Evolutionary conservation across 2,888 invertebrate species (phyloP).

Genomic region (Gastrophysa polygoni): DNA sequence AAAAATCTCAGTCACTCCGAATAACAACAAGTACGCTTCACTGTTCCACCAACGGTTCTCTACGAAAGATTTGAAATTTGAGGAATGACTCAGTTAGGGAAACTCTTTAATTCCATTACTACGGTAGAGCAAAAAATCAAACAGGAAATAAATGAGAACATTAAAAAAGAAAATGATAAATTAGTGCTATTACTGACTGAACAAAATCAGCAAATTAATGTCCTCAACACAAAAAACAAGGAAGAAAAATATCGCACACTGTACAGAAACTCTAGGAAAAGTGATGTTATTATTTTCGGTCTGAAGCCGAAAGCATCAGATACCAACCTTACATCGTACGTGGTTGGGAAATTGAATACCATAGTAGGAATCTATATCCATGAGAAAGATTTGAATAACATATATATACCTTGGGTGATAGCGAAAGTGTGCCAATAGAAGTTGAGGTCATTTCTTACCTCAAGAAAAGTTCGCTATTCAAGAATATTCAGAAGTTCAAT

Average conservation of each 20-base stretch:
- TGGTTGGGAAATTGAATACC: neutral
- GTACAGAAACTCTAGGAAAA: too few relatives aligned
- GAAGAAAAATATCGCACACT: too few relatives aligned
- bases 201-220: slow-evolving; percentile 5
- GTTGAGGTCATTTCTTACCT: neutral
- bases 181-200: slow-evolving; percentile 3
- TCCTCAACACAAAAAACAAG: slow-evolving; percentile 1
- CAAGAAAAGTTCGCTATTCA: neutral
- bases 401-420: neutral
- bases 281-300: too few relatives aligned
- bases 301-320: too few relatives aligned
- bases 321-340: neutral
- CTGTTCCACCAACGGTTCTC: too few relatives aligned
- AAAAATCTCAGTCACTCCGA: too few relatives aligned
- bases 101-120: too few relatives aligned
- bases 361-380: neutral
- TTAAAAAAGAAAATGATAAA: slow-evolving; percentile 8
- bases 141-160: neutral
- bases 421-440: slow-evolving; percentile 2
- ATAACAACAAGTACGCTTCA: too few relatives aligned
- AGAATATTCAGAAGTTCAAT: neutral
- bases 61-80: too few relatives aligned
- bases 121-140: too few relatives aligned
- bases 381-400: neutral
- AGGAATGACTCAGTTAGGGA: too few relatives aligned